These are phyloP conservation scores for Mus spretus DNA, from an alignment of 2,797 vertebrate species.

Conservation along the genomic window DNA sequence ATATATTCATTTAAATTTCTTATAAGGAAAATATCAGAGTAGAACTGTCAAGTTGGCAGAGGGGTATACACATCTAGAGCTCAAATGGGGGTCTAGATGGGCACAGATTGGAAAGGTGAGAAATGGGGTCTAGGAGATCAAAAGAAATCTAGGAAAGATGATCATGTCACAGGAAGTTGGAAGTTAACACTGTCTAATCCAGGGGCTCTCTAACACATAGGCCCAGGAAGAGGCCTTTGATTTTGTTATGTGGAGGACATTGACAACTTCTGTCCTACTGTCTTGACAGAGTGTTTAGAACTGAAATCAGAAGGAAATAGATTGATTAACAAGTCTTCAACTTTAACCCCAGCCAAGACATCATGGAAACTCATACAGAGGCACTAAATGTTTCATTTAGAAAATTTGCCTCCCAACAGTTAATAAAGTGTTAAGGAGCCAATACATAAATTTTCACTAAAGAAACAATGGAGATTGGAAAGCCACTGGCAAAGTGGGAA, in stretches of 20 bases:
- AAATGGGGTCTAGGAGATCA: not conserved
- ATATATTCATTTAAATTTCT: not conserved
- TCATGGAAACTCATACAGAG: not conserved
- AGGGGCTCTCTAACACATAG: too few species aligned
- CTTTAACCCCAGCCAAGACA: not conserved
- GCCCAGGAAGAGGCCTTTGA: not conserved
- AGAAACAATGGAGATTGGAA: not conserved
- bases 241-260: not conserved
- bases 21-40: not conserved
- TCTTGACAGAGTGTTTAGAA: not conserved
- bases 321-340: not conserved
- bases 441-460: not conserved
- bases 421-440: not conserved
- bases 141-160: not conserved
- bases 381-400: not conserved
- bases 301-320: not conserved
- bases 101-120: not conserved
- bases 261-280: not conserved
- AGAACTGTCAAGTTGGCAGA: not conserved
- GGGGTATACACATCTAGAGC: not conserved
- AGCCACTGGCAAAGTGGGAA: not conserved
- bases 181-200: too few species aligned
- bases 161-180: not conserved
- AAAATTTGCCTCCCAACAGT: not conserved
- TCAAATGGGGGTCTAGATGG: not conserved